These are phyloP conservation scores for Leptopilina boulardi DNA, from an alignment of 1,140 invertebrate species.

Conservation along the genomic window DNA sequence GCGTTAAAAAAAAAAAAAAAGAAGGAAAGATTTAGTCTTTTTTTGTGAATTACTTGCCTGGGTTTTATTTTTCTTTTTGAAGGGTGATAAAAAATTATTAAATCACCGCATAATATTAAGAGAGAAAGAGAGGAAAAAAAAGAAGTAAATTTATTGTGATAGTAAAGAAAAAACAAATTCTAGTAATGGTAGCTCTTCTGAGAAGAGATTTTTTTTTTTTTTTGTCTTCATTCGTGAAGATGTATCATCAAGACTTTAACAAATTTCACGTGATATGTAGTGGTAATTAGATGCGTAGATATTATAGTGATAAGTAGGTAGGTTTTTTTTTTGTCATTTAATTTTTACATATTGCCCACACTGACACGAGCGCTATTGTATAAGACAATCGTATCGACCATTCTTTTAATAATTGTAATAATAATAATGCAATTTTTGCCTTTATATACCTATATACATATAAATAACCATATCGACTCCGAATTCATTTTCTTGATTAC, in stretches of 20 bases:
- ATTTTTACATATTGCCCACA: slow-evolving; percentile 54
- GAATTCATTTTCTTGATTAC: no score
- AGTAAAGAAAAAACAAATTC: slow-evolving; percentile 62
- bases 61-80: background rate
- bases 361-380: slow-evolving; percentile 10
- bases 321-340: slow-evolving; percentile 50
- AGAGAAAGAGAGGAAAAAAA: slow-evolving; percentile 40
- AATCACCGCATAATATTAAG: slow-evolving; percentile 41
- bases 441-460: no score
- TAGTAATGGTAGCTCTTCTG: slow-evolving; percentile 63
- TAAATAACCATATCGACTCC: no score
- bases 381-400: no score
- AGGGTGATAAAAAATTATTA: no score
- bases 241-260: slow-evolving; percentile 69
- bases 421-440: no score
- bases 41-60: no score
- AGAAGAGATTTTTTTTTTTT: slow-evolving; percentile 63
- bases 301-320: slow-evolving; percentile 59
- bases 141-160: slow-evolving; percentile 65
- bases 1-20: no score
- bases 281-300: slow-evolving; percentile 52
- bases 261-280: slow-evolving; percentile 70
- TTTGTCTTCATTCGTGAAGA: slow-evolving; percentile 66
- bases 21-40: no score
- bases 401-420: no score